Percentiles rank a stretch among this genome's conserved stretches.
phyloP scores from a whole-genome alignment of 2,888 invertebrate species.

The Mesoligia furuncula region DNA sequence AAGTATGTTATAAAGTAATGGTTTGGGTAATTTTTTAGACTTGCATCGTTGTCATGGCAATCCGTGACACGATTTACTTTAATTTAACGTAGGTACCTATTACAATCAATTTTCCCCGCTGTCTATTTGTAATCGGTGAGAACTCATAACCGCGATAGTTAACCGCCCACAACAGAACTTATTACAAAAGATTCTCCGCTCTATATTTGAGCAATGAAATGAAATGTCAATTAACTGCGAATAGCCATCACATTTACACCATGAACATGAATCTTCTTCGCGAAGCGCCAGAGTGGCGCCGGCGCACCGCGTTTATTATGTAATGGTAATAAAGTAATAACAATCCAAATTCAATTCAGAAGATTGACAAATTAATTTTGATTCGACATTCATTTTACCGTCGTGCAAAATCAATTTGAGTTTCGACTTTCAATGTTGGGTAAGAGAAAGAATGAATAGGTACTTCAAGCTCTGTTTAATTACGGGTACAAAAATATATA shows the following conservation, averaged over 20 bases:
- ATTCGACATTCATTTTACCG: constrained; percentile 49
- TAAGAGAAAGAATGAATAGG: constrained; percentile 31
- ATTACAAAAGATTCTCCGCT: constrained; percentile 58
- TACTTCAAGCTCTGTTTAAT: constrained; percentile 38
- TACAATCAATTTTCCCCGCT: constrained; percentile 33
- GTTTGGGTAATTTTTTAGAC: background rate
- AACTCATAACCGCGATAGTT: constrained; percentile 51
- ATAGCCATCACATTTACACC: constrained; percentile 35
- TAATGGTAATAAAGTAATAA: constrained; percentile 49
- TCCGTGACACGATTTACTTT: constrained; percentile 22
- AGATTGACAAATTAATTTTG: constrained; percentile 55
- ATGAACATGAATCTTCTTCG: constrained; percentile 28
- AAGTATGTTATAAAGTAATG: no score
- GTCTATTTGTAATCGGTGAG: constrained; percentile 45
- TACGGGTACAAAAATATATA: background rate
- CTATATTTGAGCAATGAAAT: constrained; percentile 56
- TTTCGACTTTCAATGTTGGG: constrained; percentile 42
- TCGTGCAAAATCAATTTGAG: constrained; percentile 54
- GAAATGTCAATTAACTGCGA: constrained; percentile 49
- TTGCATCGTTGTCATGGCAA: background rate
- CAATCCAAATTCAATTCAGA: constrained; percentile 48
- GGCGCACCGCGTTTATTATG: constrained; percentile 32
- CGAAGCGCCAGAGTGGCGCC: constrained; percentile 26
- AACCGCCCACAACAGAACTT: constrained; percentile 40
- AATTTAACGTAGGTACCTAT: constrained; percentile 20